Base-by-base conservation (phyloP, 2,113 vertebrate genomes). In the Oenanthe melanoleuca region DNA sequence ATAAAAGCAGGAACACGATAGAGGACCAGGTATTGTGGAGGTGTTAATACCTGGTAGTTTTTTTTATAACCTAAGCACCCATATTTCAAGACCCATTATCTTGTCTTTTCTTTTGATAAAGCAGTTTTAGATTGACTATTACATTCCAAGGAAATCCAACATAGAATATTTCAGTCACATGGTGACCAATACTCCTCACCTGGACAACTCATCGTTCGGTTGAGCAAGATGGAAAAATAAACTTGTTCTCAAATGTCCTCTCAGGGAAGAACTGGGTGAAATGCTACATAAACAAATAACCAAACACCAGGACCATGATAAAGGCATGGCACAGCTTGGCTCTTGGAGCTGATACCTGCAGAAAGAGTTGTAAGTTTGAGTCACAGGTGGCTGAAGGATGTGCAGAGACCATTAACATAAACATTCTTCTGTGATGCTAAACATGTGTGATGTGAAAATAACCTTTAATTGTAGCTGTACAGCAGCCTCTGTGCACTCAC, bases 291-390 rank as follows among this genome's bases (percentile, higher is more conserved):
- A 53, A 29, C 15, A 18, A 64, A 40, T 44, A 66, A 40, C 24
- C 50, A 45, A 66, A 29, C 25, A 31, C 11, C 4, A 3, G 24
- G 31, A 56, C 22, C 53, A 5, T 5, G 10, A 20, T 8, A 67
- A 85, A 77, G 25, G 40, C 29, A 31, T 0, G 1, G 26, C 21
- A 22, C n/a, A 80, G 14, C 24, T 72, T 0, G 0, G 13, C 3
- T 77, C 23, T 73, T 72, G n/a, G 44, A 67, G 72, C 14, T 23
- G 8, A 31, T 67, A 40, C 12, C 28, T 71, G 11, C 50, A 59
- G 72, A 38, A 37, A 44, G 29, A 69, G 8, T 20, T 57, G 12
- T 22, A 9, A 37, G 10, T 64, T 40, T 61, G 18, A 74, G 38
- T 42, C 50, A 18, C 40, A 13, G 55, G 34, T 3, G 9, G 57